Evolutionary conservation across 2,888 invertebrate genomes (phyloP).

Genomic region (Apamea crenata): DNA sequence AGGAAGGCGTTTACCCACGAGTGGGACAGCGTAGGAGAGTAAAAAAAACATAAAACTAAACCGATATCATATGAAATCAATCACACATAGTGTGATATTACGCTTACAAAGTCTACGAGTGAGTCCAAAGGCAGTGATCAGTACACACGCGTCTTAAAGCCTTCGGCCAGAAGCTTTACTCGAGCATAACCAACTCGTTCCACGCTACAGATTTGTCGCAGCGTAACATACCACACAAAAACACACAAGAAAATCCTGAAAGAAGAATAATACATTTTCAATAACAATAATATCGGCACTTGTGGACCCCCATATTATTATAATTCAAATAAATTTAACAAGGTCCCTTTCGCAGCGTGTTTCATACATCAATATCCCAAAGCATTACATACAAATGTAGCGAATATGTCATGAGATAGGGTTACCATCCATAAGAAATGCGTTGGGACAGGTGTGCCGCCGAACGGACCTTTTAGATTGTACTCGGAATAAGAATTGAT

Average conservation of each 20-base stretch:
- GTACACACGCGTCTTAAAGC: neutral
- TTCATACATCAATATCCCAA: constrained; percentile 70
- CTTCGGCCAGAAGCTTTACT: neutral
- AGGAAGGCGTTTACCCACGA: too few relatives aligned
- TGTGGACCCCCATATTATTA: constrained; percentile 59
- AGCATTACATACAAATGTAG: constrained; percentile 68
- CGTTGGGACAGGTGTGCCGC: constrained; percentile 64
- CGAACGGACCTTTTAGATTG: constrained; percentile 63
- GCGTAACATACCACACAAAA: neutral
- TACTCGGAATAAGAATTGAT: constrained; percentile 62
- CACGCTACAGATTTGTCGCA: neutral
- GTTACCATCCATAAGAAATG: constrained; percentile 64
- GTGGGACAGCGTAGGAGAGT: too few relatives aligned
- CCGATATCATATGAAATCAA: neutral
- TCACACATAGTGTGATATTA: neutral
- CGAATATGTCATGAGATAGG: constrained; percentile 67
- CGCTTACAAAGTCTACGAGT: neutral
- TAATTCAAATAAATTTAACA: constrained; percentile 71
- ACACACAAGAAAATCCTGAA: neutral
- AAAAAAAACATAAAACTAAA: too few relatives aligned
- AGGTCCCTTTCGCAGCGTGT: constrained; percentile 67
- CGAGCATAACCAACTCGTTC: neutral
- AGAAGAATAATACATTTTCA: constrained; percentile 48
- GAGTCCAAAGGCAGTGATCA: neutral
- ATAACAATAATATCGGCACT: constrained; percentile 50